Base-by-base conservation (phyloP, 1,140 invertebrate species). In the Atopsyche davidsoni region DNA sequence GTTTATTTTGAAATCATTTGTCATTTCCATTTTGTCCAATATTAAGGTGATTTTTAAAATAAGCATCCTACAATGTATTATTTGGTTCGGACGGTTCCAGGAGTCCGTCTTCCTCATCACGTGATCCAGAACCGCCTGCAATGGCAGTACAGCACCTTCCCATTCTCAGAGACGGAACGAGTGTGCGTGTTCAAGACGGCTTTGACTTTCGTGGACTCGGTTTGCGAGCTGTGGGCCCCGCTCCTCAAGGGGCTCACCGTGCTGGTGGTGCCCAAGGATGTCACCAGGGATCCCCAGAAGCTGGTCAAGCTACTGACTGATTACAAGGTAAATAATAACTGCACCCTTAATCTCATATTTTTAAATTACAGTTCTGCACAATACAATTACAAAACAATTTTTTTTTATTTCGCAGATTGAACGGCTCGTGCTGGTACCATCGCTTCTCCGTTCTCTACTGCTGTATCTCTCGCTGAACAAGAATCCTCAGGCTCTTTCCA, bases 191-290 rank as follows among this genome's bases (percentile, higher is more conserved):
- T 91, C 68, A 94, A 92, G 65, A 93, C 90, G 1, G 85, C 89
- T 0, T 62, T 94, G 1, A 92, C 89, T 0, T 94, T 93, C 61
- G 89, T 92, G 0, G 90, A 94, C 64, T 89, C 89, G 1, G 80
- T 90, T 1, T 77, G 81, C 1, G 90, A 94, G 72, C 82, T 93
- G 40, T 92, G 89, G 83, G 86, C 83, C 0, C 84, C 89, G 0
- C 62, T 92, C 17, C 64, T 92, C n/a, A 80, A 83, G 51, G 85
- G 79, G 1, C 68, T 79, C 32, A 63, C 82, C 0, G 61, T 92
- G 11, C 60, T 91, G 2, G 79, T 92, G 2, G 74, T 92, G 4
- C 77, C 85, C 0, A 83, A 82, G 59, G 68, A 75, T 2, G 66
- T 81, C 0, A 88, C 85, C 0, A 82, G 81, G 61, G 81, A 91